Percentiles rank a stretch among this genome's conserved stretches.
Conservation (phyloP, 2,113 vertebrate genomes). For the Calonectris borealis region DNA sequence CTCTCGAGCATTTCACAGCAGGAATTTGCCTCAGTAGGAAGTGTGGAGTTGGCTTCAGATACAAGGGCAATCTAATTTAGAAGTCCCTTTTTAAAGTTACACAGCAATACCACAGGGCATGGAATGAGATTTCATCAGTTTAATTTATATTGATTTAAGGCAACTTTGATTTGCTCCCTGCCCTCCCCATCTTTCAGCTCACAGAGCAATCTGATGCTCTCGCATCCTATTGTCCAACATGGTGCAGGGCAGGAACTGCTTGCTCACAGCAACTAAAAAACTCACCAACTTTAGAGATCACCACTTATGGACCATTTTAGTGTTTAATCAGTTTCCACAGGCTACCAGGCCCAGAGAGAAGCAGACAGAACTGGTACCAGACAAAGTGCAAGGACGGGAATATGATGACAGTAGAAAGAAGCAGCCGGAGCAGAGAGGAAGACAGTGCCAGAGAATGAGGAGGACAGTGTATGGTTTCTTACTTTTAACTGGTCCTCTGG, state of each 20-base stretch:
- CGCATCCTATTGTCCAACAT: not conserved
- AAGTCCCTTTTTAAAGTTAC: not conserved
- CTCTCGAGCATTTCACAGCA: not conserved
- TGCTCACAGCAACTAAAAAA: not conserved
- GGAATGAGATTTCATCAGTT: not conserved
- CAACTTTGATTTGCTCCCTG: not conserved
- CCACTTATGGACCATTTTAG: not conserved
- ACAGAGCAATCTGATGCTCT: not conserved
- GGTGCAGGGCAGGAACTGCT: not conserved
- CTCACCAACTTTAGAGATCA: not conserved
- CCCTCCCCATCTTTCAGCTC: not conserved
- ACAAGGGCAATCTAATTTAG: not conserved
- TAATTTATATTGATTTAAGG: not conserved
- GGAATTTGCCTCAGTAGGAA: not conserved
- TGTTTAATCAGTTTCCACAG: not conserved
- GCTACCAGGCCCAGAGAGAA: not conserved
- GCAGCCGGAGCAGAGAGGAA: not conserved
- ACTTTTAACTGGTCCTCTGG: conserved; percentile 75
- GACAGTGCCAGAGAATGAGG: not conserved
- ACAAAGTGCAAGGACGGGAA: not conserved
- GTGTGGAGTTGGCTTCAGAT: not conserved
- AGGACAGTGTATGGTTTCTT: conserved; percentile 49
- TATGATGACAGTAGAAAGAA: not conserved
- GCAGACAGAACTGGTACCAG: not conserved
- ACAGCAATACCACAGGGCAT: not conserved